Conservation (phyloP, 2,888 invertebrate species). For the Hemaris fuciformis region DNA sequence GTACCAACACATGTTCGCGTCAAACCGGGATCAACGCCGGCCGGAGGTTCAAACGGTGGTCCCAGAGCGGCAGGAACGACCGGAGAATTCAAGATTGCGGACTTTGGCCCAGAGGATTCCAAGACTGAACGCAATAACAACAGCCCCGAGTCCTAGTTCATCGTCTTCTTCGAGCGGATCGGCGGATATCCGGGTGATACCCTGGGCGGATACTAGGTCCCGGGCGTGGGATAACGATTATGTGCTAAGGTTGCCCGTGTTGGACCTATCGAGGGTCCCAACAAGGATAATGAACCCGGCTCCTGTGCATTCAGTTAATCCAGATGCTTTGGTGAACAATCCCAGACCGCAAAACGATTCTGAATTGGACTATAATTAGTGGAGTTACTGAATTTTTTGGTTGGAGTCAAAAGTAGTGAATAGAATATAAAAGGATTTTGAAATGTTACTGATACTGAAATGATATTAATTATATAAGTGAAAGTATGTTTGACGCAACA, state of each 20-base stretch:
- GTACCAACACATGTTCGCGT: conserved; percentile 69
- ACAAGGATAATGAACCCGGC: conserved; percentile 33
- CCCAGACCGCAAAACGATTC: conserved; percentile 40
- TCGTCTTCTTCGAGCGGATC: conserved; percentile 24
- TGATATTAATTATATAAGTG: background rate
- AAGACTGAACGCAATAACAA: conserved; percentile 48
- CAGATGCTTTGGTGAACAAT: conserved; percentile 41
- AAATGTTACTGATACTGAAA: background rate
- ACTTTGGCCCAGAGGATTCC: conserved; percentile 62
- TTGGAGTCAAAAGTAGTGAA: too few relatives aligned
- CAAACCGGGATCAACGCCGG: conserved; percentile 42
- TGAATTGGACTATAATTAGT: conserved; percentile 41
- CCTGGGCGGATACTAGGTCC: conserved; percentile 54
- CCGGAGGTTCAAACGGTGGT: conserved; percentile 44
- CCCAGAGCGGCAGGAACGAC: conserved; percentile 48
- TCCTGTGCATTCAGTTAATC: conserved; percentile 38
- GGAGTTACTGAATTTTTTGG: background rate
- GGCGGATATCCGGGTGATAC: conserved; percentile 52
- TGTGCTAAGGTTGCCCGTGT: conserved; percentile 54
- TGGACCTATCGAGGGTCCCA: conserved; percentile 54
- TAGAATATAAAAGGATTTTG: background rate
- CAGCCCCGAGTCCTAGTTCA: conserved; percentile 31
- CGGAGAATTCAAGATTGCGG: conserved; percentile 56
- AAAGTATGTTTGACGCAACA: background rate
- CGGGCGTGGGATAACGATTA: conserved; percentile 58